Percentiles rank a stretch among this genome's conserved stretches.
These are phyloP conservation scores for Phocoena phocoena DNA, from an alignment of 2,113 vertebrate genomes.

Conservation along the genomic window DNA sequence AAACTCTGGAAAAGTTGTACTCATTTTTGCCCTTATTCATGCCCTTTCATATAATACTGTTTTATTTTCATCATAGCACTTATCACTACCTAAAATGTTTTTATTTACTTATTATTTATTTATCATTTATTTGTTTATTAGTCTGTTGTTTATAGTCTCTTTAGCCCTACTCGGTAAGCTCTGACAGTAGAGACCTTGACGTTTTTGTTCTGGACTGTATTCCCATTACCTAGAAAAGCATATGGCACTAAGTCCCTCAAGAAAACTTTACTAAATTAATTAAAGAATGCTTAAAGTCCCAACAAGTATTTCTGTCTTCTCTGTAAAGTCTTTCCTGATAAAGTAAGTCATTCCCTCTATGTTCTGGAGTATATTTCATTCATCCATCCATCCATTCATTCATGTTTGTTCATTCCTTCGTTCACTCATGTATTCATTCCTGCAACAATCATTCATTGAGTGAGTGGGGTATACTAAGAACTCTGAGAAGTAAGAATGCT, in stretches of 20 bases:
- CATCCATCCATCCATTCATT: neutral
- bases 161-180: neutral
- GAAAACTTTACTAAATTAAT: neutral
- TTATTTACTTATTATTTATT: neutral
- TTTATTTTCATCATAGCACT: neutral
- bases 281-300: neutral
- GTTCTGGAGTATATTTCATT: neutral
- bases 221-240: neutral
- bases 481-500: neutral
- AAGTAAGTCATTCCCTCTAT: neutral
- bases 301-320: neutral
- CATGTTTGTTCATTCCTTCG: neutral
- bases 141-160: neutral
- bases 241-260: neutral
- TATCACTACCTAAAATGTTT: neutral
- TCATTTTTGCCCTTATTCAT: neutral
- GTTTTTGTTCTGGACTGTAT: neutral
- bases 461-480: neutral
- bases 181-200: neutral
- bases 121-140: neutral
- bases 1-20: neutral
- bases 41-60: neutral
- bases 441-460: neutral
- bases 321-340: neutral
- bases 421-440: neutral